Evolutionary conservation across 2,797 vertebrate species (phyloP).

Genomic region (Myotis myotis): DNA sequence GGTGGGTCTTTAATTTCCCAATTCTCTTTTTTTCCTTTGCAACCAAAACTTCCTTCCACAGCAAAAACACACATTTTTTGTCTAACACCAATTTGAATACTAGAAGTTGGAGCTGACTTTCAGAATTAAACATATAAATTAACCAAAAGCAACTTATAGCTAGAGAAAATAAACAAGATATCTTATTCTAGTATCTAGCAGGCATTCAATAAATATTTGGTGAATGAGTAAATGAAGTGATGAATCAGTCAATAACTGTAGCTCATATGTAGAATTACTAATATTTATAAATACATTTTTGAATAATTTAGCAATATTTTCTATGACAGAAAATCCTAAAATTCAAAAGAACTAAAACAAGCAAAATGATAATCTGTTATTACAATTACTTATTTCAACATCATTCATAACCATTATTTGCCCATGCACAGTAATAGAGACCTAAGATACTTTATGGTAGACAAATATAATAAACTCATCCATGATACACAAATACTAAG

Average conservation of each 20-base stretch:
- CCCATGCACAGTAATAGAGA: neutral
- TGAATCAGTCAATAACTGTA: neutral
- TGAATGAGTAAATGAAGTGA: conserved; percentile 18
- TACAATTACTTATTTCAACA: neutral
- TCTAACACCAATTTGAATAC: neutral
- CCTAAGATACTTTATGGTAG: neutral
- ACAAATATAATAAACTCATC: neutral
- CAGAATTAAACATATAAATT: neutral
- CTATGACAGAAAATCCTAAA: neutral
- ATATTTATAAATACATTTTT: conserved; percentile 7
- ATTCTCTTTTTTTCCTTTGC: neutral
- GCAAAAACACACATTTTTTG: neutral
- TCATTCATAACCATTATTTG: neutral
- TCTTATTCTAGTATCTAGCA: neutral
- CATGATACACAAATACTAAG: neutral
- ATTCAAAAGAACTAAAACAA: neutral
- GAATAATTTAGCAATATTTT: neutral
- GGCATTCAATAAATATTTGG: neutral
- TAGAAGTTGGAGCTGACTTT: neutral
- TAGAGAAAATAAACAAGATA: neutral
- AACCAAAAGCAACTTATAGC: neutral
- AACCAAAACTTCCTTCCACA: neutral
- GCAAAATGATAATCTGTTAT: neutral
- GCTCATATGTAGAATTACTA: neutral
- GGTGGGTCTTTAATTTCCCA: neutral